Evolutionary conservation across 2,888 invertebrate genomes (phyloP), one percentile per base, ranked within the genome.

Genomic region (Leucophenga maculata): DNA sequence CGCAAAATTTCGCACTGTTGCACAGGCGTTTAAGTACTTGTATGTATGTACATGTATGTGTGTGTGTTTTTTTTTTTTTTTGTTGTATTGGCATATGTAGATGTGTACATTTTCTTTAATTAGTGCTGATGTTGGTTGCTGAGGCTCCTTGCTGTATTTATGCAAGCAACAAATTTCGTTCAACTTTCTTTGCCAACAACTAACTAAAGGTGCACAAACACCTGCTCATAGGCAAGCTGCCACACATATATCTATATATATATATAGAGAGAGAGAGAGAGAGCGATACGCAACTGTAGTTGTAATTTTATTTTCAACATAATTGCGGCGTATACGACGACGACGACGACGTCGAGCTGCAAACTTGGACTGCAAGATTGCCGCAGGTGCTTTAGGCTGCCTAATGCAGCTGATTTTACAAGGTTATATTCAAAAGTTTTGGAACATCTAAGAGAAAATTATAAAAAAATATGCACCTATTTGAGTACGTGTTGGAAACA

Each of bases 251-350:
- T 11, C 3, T 1, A 39, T 39, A 39, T 9, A 39, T 9, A 39
- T 11, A 8, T 11, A 39, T 39, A 39, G 9, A 11, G 9, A 39
- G 8, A 8, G 16, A 8, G 1, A 39, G 3, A 39, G 9, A 11
- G 9, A 39, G 8, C 50, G 16, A 6, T 64, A 48, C 22, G 60
- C 48, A 65, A 6, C 50, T 59, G 52, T 60, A 39, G 71, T 66
- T 71, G 71, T 67, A 72, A 74, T 73, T 69, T 59, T 67, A 67
- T 71, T 74, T 77, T 46, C 62, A 67, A 71, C 75, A 73, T 75
- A 72, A 77, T 78, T 80, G 75, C 69, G 72, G 69, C 69, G 65
- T 18, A 50, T 3, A 50, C 9, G 50, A 50, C 16, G 4, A 48
- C 48, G 4, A 13, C 48, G 8, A 32, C 8, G 39, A 39, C 39